A percentile compares a stretch with the other conserved stretches of the same genome.
These are phyloP conservation scores for Actinemys pallida DNA, from an alignment of 2,113 vertebrate genomes.

Conservation along the genomic window DNA sequence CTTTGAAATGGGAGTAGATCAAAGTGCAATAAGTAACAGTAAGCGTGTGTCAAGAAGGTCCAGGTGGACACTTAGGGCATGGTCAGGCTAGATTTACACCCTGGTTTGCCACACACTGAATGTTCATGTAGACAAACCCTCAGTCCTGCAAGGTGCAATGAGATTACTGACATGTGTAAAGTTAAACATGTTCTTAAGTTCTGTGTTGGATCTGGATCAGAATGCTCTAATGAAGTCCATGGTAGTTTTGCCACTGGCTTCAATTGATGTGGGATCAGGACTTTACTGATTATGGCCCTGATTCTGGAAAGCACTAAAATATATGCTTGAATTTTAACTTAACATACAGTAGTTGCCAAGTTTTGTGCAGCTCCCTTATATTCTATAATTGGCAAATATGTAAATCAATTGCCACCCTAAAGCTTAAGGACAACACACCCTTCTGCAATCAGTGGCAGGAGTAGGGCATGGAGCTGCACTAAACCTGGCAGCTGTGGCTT, in stretches of 20 bases:
- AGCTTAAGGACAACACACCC: background rate
- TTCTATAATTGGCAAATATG: background rate
- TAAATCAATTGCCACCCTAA: background rate
- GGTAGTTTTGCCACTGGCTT: background rate
- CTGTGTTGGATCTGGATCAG: background rate
- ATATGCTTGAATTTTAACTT: background rate
- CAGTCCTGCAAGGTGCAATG: background rate
- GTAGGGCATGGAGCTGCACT: rapidly evolving
- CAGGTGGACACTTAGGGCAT: too few species aligned
- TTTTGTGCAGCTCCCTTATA: background rate
- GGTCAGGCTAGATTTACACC: background rate
- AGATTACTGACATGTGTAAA: background rate
- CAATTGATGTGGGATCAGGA: background rate
- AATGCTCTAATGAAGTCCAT: background rate
- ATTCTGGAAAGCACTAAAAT: background rate
- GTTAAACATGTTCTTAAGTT: background rate
- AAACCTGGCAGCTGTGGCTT: background rate
- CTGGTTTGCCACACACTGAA: background rate
- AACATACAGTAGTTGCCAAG: background rate
- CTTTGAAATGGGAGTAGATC: background rate
- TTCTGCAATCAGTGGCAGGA: background rate
- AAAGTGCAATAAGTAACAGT: background rate
- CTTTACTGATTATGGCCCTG: background rate
- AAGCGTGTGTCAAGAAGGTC: background rate
- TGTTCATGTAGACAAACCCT: background rate